These are phyloP conservation scores for Phrynosoma blainvillii DNA, from an alignment of 2,113 vertebrate genomes.

Conservation along the genomic window DNA sequence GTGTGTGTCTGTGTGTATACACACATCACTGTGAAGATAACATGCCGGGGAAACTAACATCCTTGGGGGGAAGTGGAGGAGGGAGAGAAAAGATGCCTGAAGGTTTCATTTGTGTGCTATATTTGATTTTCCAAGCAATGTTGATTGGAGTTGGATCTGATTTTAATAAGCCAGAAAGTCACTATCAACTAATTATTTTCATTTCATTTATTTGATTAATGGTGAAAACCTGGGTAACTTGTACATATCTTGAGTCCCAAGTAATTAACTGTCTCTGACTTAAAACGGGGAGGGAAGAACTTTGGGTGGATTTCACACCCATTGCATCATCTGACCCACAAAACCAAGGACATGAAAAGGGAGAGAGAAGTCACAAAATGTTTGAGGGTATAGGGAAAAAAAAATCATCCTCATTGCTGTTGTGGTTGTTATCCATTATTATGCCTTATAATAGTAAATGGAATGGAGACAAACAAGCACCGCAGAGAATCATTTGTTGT, in stretches of 20 bases:
- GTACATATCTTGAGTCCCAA: conserved; percentile 67
- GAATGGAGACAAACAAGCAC: too few relatives aligned
- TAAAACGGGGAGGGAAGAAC: conserved; percentile 60
- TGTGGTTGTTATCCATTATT: neutral
- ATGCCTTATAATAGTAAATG: neutral
- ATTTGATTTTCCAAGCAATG: conserved; percentile 72
- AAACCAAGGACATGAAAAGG: conserved; percentile 27
- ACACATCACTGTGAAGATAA: conserved; percentile 63
- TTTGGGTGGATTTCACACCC: conserved; percentile 59
- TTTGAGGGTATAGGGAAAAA: neutral
- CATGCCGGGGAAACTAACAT: conserved; percentile 40
- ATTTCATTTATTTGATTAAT: conserved; percentile 78
- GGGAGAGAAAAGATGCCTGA: conserved; percentile 37
- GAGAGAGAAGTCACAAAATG: neutral
- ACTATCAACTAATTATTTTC: conserved; percentile 75
- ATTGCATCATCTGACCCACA: conserved; percentile 59
- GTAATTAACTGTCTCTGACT: conserved; percentile 72
- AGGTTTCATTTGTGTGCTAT: conserved; percentile 63
- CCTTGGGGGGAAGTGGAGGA: too few relatives aligned
- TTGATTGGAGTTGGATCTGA: conserved; percentile 71
- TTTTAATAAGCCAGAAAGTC: conserved; percentile 74
- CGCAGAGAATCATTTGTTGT: too few relatives aligned
- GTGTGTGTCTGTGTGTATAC: conserved; percentile 26
- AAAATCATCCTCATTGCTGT: neutral
- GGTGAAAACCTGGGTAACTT: conserved; percentile 74